Percentiles rank a stretch among this genome's conserved stretches.
phyloP scores from a whole-genome alignment of 2,888 invertebrate genomes.

The Hedya salicella region DNA sequence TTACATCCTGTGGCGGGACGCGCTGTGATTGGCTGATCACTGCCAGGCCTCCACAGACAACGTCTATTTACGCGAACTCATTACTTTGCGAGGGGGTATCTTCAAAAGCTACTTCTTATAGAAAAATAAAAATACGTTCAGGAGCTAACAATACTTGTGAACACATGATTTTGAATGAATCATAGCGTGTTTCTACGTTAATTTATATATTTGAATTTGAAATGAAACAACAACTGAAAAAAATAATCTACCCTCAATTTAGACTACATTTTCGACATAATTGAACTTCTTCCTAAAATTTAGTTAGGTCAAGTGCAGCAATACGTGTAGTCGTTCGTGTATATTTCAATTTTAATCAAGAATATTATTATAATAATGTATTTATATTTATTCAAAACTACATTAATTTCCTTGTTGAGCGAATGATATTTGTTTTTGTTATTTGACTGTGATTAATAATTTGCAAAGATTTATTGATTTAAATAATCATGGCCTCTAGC shows the following conservation, averaged over 20 bases:
- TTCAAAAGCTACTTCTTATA: not conserved
- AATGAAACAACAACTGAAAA: slow-evolving; percentile 13
- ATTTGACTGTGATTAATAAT: slow-evolving; percentile 20
- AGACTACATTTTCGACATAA: not conserved
- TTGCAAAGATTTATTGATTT: slow-evolving; percentile 14
- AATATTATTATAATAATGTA: slow-evolving; percentile 48
- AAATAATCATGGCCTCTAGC: slow-evolving; percentile 46
- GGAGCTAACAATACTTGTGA: not conserved
- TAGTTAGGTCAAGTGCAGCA: slow-evolving; percentile 63
- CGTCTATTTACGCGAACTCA: slow-evolving; percentile 21
- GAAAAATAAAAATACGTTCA: not conserved
- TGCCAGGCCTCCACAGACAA: slow-evolving; percentile 60
- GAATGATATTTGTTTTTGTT: slow-evolving; percentile 19
- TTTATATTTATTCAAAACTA: slow-evolving; percentile 24
- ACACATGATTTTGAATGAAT: not conserved
- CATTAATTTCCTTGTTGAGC: slow-evolving; percentile 2
- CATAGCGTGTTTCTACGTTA: slow-evolving; percentile 18
- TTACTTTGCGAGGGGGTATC: not conserved
- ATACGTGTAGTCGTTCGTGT: slow-evolving; percentile 65
- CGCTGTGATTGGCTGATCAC: slow-evolving; percentile 63
- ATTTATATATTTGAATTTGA: slow-evolving; percentile 18
- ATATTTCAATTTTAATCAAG: slow-evolving; percentile 51
- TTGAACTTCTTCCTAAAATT: slow-evolving; percentile 36
- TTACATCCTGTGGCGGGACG: slow-evolving; percentile 56
- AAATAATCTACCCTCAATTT: slow-evolving; percentile 55